Base-by-base conservation (phyloP, 2,113 vertebrate species). In the Python bivittatus region DNA sequence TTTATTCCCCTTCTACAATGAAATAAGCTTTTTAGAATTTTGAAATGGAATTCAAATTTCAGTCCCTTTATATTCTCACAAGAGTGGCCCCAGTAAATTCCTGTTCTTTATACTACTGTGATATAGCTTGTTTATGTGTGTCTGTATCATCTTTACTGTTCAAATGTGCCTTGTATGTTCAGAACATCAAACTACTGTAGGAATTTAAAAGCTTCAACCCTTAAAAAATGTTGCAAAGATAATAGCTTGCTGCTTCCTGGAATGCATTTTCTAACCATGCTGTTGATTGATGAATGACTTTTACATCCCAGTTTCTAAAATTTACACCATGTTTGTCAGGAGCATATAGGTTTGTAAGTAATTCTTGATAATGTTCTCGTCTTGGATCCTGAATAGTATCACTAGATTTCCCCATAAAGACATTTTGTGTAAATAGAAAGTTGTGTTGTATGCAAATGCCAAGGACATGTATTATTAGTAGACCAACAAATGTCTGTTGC, bases 401-500 rank as follows among this genome's bases (percentile, higher is more conserved):
- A 15, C 93, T 90, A 90, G 9, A 90, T 89, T 92, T 92, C 48
- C 9, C 64, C 48, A 86, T 95, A 94, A 96, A 96, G 95, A 64
- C 2, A 12, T 95, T 90, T 93, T 64, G 91, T 92, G 56, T 91
- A 33, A 42, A 53, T 86, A 94, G 94, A 96, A 86, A 56, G 92
- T 95, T 94, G 91, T 93, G 93, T 22, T 4, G 64, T 85, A 68
- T 93, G 86, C 94, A 95, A 15, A 4, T 93, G 95, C 91, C 91
- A 79, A 86, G 94, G 48, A 93, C 13, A 1, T 96, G 95, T 93
- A 12, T 95, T 96, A 90, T 92, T 96, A 96, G 96, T 86, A 93
- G 95, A 94, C 96, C 95, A 95, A 92, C 94, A 86, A 96, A 96
- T 94, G 95, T 93, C 95, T 92, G 92, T 89, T 94, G 23, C 94